These are phyloP conservation scores for Caenorhabditis imperialis DNA, from an alignment of 2,888 invertebrate genomes.

Conservation along the genomic window DNA sequence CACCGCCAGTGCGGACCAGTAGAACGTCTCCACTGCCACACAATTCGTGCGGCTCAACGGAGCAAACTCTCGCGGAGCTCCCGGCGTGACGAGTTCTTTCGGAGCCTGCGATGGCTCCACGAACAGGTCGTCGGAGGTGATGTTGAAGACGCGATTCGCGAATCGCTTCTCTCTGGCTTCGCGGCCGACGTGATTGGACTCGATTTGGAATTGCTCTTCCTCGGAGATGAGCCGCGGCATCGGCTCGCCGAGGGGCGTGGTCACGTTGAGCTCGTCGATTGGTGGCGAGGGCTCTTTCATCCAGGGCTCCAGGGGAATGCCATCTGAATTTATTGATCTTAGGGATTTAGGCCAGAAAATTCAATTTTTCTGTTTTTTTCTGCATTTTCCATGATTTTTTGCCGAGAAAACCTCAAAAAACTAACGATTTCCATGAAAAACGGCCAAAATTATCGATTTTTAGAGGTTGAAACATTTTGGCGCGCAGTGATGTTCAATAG, in stretches of 20 bases:
- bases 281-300: conserved; percentile 50
- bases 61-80: conserved; percentile 22
- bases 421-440: no score
- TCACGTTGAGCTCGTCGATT: conserved; percentile 12
- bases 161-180: conserved; percentile 24
- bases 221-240: conserved; percentile 35
- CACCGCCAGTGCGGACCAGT: conserved; percentile 21
- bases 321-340: no score
- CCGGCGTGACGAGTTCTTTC: conserved; percentile 31
- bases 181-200: conserved; percentile 39
- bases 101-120: conserved; percentile 20
- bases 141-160: conserved; percentile 33
- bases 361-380: no score
- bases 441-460: no score
- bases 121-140: conserved; percentile 31
- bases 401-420: no score
- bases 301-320: conserved; percentile 45
- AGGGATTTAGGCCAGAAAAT: no score
- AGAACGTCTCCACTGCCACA: conserved; percentile 26
- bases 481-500: no score
- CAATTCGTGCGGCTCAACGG: conserved; percentile 4
- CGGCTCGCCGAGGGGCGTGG: conserved; percentile 2
- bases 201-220: conserved; percentile 38
- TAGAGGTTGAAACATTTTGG: no score
- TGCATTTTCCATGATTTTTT: no score